Base-by-base conservation (phyloP, 2,888 invertebrate genomes). In the Dryomyza anilis region DNA sequence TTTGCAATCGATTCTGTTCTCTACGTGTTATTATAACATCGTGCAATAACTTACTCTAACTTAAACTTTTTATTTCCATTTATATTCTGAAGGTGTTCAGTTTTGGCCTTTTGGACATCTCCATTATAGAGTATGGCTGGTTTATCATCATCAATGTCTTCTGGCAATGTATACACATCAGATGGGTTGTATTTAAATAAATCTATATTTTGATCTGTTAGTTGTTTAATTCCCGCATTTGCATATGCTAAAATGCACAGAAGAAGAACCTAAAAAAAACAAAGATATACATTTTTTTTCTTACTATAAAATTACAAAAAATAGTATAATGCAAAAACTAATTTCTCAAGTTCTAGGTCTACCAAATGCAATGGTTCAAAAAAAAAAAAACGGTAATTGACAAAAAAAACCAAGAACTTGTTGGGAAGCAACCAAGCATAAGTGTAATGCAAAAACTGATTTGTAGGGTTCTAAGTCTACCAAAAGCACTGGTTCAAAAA, bases 51-150 rank as follows among this genome's bases (percentile, higher is more conserved):
- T 80, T 67, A 81, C 81, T 77, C 78, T 39, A 81, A 74, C 71
- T 83, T 83, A 65, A 78, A 83, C 70, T 82, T 82, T 62, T 81
- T 79, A 66, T 80, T 82, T 48, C 79, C 74, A 65, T 78, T 82
- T 50, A 73, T 68, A 69, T 76, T 83, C 71, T 81, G 76, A 5
- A 79, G 65, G 58, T 74, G 71, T 36, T 83, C 78, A 50, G 78
- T 80, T 71, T 79, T 79, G 50, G 83, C 81, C 70, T 78, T 78
- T 74, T 76, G 80, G 2, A 80, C 78, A 71, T 83, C 79, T 12
- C 83, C 83, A 60, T 56, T 73, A 67, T 76, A 83, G 14, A 76
- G 61, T 16, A 76, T 74, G 39, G 83, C 82, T 14, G 82, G 81
- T 65, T 81, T 81, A 14, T 81, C 81, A 12, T 81, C 82, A 59